Conservation (phyloP, 2,888 invertebrate species). For the Opisthograptis luteolata region DNA sequence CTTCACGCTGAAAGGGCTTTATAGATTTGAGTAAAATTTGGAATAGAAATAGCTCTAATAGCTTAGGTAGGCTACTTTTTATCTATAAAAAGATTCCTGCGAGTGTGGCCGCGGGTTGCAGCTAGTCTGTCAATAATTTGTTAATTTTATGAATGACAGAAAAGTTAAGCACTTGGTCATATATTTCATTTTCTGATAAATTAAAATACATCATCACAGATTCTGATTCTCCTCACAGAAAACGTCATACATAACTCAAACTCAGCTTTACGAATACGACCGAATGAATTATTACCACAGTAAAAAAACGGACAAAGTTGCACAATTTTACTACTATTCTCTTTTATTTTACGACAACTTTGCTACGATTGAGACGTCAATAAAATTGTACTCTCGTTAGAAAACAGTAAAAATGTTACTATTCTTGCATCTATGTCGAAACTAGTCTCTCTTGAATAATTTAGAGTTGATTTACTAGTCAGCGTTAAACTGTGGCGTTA, state of each 20-base stretch:
- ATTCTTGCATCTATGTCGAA: conserved; percentile 59
- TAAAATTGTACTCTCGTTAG: conserved; percentile 54
- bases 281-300: conserved; percentile 24
- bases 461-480: conserved; percentile 39
- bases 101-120: no score
- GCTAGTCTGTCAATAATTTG: background rate
- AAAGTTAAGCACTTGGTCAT: background rate
- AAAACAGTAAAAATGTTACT: conserved; percentile 59
- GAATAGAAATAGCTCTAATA: no score
- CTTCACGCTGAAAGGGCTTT: no score
- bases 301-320: conserved; percentile 31
- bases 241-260: conserved; percentile 13
- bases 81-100: no score
- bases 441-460: conserved; percentile 44
- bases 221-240: no score
- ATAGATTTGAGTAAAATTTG: no score
- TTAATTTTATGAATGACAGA: background rate
- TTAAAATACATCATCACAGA: conserved; percentile 1
- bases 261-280: conserved; percentile 23
- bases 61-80: no score
- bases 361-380: conserved; percentile 52
- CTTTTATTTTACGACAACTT: conserved; percentile 48
- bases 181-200: conserved; percentile 4
- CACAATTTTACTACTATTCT: conserved; percentile 50
- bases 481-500: conserved; percentile 22